These are phyloP conservation scores for Drosophila acutilabella DNA, from an alignment of 2,888 invertebrate species.

Conservation along the genomic window DNA sequence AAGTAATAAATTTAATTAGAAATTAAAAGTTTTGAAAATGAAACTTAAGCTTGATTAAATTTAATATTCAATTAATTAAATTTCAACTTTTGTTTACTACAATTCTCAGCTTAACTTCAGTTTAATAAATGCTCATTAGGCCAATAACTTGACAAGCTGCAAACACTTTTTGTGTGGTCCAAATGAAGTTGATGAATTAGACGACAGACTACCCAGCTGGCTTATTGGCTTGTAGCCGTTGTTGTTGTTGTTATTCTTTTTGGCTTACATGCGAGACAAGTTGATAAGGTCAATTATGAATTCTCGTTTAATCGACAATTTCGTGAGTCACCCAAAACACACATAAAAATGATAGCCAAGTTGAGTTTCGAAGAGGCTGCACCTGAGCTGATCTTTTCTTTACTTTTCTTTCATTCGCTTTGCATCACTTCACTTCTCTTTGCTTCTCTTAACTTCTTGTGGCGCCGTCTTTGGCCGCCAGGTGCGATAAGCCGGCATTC, in stretches of 20 bases:
- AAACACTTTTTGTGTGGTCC: conserved; percentile 56
- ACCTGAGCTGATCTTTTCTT: conserved; percentile 51
- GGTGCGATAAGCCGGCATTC: conserved; percentile 78
- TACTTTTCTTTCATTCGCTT: neutral
- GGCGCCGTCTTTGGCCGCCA: conserved; percentile 76
- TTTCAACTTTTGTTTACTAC: no score
- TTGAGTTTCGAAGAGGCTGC: conserved; percentile 33
- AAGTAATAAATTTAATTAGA: no score
- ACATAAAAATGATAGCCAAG: conserved; percentile 56
- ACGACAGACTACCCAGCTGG: conserved; percentile 46
- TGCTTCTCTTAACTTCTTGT: conserved; percentile 23
- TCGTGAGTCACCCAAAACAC: conserved; percentile 72
- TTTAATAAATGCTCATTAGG: conserved; percentile 18
- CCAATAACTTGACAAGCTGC: conserved; percentile 16
- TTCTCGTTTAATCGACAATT: conserved; percentile 59
- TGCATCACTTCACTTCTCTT: neutral
- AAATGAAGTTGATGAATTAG: conserved; percentile 69
- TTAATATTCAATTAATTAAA: no score
- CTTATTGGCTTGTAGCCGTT: conserved; percentile 39
- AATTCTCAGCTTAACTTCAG: no score
- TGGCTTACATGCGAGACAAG: conserved; percentile 50
- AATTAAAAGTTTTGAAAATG: no score
- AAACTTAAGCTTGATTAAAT: no score
- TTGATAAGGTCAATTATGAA: conserved; percentile 78
- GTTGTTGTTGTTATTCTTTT: conserved; percentile 33